phyloP scores from a whole-genome alignment of 2,113 vertebrate species.

The Polypterus bichir region DNA sequence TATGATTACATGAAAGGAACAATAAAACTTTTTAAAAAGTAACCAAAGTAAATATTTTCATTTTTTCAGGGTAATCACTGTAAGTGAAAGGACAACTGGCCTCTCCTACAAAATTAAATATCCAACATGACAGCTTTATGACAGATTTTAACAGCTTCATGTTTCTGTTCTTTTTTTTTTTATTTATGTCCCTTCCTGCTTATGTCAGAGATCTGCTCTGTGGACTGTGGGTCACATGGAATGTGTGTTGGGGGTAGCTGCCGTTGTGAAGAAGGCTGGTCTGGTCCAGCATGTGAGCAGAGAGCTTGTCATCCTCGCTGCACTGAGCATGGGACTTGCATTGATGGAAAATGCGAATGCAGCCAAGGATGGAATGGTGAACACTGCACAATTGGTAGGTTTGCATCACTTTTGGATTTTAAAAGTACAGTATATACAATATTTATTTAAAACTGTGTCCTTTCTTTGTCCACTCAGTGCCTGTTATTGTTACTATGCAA shows the following conservation, averaged over 20 bases:
- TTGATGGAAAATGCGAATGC: conserved; percentile 90
- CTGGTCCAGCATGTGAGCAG: conserved; percentile 72
- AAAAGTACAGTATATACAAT: no score
- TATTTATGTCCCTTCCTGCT: background rate
- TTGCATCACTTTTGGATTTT: background rate
- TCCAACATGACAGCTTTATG: no score
- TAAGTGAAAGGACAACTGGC: no score
- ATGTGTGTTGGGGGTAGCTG: conserved; percentile 79
- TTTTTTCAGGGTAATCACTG: no score
- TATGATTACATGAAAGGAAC: no score
- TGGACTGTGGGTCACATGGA: conserved; percentile 78
- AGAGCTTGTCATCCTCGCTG: conserved; percentile 89
- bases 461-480: no score
- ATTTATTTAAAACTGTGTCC: no score
- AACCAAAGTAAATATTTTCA: no score
- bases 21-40: no score
- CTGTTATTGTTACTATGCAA: no score
- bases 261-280: conserved; percentile 92
- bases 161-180: background rate
- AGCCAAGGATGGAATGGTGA: conserved; percentile 96
- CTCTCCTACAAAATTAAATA: no score
- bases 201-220: conserved; percentile 67
- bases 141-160: background rate
- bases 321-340: conserved; percentile 84
- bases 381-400: conserved; percentile 94